Evolutionary conservation across 2,888 invertebrate genomes (phyloP), one percentile per base, ranked within the genome.

Genomic region (Rotaria socialis): DNA sequence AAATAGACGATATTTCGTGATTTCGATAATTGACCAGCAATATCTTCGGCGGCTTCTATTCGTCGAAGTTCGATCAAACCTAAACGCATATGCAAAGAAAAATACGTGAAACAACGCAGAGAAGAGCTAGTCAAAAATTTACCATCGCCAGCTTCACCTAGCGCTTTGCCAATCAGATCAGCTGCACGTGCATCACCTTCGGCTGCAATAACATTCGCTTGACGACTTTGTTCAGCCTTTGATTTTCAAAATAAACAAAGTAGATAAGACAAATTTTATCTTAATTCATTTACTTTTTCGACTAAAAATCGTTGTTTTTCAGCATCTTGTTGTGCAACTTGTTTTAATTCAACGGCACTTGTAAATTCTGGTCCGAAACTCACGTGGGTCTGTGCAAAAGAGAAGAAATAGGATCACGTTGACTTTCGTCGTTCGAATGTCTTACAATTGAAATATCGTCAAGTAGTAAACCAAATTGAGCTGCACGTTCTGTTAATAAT

Each of bases 301-400:
- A 99, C 99, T 85, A 97, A 93, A 92, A 97, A 99, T 90, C 97
- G 94, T 8, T 99, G 99, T 90, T 97, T 95, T 91, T 99, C 99
- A 0, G 99, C 99, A 85, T 99, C 99, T 91, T 99, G 99, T 91
- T 99, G 99, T 0, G 99, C 99, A 0, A 99, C 99, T 92, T 99
- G 99, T 92, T 99, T 99, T 93, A 97, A 94, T 92, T 99, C 99
- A 84, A 99, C 99, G 88, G 99, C 99, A 89, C 94, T 95, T 11
- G 98, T 98, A 92, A 99, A 99, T 92, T 99, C 99, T 90, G 95
- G 95, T 87, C 99, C 99, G 91, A 99, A 99, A 35, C 98, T 97
- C 91, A 99, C 94, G 92, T 99, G 99, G 87, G 99, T 99, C 94
- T 94, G 89, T 80, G 92, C 89, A 50, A 87, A 58, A 85, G 50